Percentiles rank a stretch among this genome's conserved stretches.
These are phyloP conservation scores for Stenurella melanura DNA, from an alignment of 2,888 invertebrate species.

Conservation along the genomic window DNA sequence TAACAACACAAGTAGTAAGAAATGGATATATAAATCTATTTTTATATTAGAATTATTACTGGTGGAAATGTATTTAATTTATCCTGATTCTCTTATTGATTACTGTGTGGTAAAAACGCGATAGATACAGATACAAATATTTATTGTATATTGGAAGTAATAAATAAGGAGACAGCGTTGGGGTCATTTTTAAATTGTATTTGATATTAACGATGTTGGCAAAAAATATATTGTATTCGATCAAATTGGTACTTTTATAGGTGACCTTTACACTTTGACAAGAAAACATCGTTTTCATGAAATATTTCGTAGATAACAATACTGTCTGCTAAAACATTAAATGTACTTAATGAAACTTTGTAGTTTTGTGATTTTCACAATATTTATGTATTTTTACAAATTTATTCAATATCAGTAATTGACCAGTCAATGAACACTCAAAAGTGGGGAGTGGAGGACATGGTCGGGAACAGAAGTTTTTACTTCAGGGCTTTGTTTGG, in stretches of 20 bases:
- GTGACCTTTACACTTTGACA: no score
- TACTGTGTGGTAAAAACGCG: not conserved
- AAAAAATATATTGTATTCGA: not conserved
- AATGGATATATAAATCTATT: not conserved
- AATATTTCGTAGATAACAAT: no score
- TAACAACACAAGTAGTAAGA: not conserved
- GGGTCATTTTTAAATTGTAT: not conserved
- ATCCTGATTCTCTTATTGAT: not conserved
- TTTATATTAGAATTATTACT: not conserved
- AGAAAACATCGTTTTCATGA: no score
- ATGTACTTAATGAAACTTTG: no score
- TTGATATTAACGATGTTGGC: not conserved
- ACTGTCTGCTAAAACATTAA: no score
- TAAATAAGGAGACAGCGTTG: not conserved
- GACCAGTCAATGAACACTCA: no score
- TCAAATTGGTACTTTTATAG: not conserved
- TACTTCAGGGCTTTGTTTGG: no score
- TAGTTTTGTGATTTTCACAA: no score
- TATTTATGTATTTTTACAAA: no score
- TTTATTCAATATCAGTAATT: no score
- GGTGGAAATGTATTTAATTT: not conserved
- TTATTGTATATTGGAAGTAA: slow-evolving; percentile 7
- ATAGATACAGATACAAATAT: not conserved
- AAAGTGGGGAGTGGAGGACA: no score
- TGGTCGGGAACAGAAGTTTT: no score